A percentile compares a stretch with the other conserved stretches of the same genome.
Evolutionary conservation across 1,140 invertebrate genomes (phyloP).

Genomic region (Marisa cornuarietis): DNA sequence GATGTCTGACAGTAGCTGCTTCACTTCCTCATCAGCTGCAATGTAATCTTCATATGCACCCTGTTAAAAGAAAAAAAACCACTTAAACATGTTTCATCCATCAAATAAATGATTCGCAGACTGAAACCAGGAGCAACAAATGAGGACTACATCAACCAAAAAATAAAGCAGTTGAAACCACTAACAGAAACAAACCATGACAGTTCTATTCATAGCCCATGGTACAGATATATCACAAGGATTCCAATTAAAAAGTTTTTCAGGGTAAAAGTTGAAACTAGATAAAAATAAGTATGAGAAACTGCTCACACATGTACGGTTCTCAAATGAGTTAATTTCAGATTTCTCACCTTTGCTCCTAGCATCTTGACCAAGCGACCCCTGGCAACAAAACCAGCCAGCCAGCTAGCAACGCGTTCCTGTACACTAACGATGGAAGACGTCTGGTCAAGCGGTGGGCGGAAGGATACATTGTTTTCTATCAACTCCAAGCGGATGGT

Average conservation of each 20-base stretch:
- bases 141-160: too few species aligned
- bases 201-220: too few species aligned
- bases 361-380: slow-evolving; percentile 61
- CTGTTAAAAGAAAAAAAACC: slow-evolving; percentile 36
- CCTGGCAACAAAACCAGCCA: slow-evolving; percentile 58
- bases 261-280: too few species aligned
- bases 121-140: not conserved
- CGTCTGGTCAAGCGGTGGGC: slow-evolving; percentile 60
- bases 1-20: slow-evolving; percentile 57
- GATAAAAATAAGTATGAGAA: not conserved
- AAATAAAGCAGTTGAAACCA: too few species aligned
- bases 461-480: slow-evolving; percentile 58
- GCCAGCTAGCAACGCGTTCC: slow-evolving; percentile 60
- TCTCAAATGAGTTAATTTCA: not conserved
- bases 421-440: slow-evolving; percentile 61
- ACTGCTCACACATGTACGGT: not conserved
- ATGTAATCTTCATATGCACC: slow-evolving; percentile 65
- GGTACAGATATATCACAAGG: too few species aligned
- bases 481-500: slow-evolving; percentile 63
- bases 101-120: not conserved
- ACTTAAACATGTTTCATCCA: not conserved
- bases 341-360: slow-evolving; percentile 51
- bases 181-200: too few species aligned
- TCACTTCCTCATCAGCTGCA: slow-evolving; percentile 58
- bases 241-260: too few species aligned